phyloP scores from a whole-genome alignment of 2,888 invertebrate genomes.

The Patella ulyssiponensis region DNA sequence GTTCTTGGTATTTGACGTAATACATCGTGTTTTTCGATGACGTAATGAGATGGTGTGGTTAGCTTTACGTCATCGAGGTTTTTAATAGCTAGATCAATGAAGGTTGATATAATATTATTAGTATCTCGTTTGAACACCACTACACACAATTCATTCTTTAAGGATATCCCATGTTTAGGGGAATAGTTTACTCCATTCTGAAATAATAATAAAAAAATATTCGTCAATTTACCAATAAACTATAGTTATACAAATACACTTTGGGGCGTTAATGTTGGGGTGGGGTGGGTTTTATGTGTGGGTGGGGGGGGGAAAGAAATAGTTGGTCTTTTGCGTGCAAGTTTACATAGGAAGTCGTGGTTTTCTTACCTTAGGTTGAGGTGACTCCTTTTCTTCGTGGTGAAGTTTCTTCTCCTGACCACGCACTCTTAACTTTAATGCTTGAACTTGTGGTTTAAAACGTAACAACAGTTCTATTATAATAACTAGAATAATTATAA shows the following conservation, averaged over 20 bases:
- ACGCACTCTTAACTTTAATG: constrained; percentile 16
- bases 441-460: constrained; percentile 41
- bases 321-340: too few species aligned
- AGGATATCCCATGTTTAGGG: constrained; percentile 50
- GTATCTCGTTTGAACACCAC: constrained; percentile 52
- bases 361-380: neutral
- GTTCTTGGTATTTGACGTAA: constrained; percentile 55
- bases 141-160: constrained; percentile 57
- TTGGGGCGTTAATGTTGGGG: too few species aligned
- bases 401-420: neutral
- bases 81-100: constrained; percentile 52
- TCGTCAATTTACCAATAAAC: neutral
- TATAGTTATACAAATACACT: too few species aligned
- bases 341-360: too few species aligned
- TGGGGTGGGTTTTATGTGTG: too few species aligned
- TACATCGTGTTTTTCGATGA: constrained; percentile 52
- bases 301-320: too few species aligned
- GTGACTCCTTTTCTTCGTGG: neutral
- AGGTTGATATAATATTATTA: constrained; percentile 46
- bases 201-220: constrained; percentile 13
- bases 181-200: constrained; percentile 53
- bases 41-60: constrained; percentile 51
- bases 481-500: constrained; percentile 46
- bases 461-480: constrained; percentile 48
- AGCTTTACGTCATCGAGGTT: constrained; percentile 55